A percentile compares a stretch with the other conserved stretches of the same genome.
These are phyloP conservation scores for Urocolius indicus DNA, from an alignment of 2,113 vertebrate genomes.

Conservation along the genomic window DNA sequence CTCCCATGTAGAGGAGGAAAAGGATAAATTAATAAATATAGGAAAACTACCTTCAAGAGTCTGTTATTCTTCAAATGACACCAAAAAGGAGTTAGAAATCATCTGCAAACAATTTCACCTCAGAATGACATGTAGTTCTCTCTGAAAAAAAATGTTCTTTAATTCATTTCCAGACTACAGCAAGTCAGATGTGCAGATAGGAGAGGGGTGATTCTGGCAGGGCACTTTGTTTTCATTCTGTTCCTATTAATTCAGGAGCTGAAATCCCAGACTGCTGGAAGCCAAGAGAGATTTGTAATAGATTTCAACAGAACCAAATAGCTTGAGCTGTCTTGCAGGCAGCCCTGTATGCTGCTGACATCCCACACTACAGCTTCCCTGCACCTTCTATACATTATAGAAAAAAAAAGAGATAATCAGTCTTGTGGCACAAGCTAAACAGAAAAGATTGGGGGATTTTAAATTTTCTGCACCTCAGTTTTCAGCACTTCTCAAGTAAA, in stretches of 20 bases:
- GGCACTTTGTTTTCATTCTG: background rate
- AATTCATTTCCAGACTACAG: background rate
- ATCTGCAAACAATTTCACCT: background rate
- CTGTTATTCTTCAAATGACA: background rate
- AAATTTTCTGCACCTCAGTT: background rate
- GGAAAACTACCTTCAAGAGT: background rate
- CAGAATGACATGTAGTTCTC: background rate
- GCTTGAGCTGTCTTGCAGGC: background rate
- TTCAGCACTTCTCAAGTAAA: background rate
- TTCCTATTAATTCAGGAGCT: background rate
- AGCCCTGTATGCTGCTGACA: background rate
- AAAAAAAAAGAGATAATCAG: background rate
- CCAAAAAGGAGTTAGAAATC: background rate
- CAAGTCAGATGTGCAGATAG: background rate
- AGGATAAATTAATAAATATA: background rate
- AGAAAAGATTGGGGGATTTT: background rate
- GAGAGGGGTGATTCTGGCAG: background rate
- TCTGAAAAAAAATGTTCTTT: background rate
- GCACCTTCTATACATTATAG: background rate
- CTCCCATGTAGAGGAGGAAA: background rate
- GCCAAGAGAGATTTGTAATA: background rate
- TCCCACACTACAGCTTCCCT: accelerated
- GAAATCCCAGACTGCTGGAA: background rate
- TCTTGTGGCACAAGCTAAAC: background rate
- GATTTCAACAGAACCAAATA: background rate